Percentiles rank a stretch among this genome's conserved stretches.
Conservation (phyloP, 2,888 invertebrate species). For the Philereme vetulata region DNA sequence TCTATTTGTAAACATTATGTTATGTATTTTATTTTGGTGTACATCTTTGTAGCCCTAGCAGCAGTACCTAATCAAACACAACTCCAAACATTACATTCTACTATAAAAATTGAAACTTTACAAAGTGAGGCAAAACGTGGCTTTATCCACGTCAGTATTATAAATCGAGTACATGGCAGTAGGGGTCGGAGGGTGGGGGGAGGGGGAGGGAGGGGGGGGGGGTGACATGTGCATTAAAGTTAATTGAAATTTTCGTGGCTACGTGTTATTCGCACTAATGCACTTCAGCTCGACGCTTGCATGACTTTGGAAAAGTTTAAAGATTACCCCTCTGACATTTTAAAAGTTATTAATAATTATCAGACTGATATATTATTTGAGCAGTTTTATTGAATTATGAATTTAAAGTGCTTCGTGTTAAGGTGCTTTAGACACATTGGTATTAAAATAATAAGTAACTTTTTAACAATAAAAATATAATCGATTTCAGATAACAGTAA, state of each 20-base stretch:
- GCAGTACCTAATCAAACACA: too few species aligned
- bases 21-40: too few species aligned
- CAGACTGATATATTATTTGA: too few species aligned
- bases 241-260: constrained; percentile 79
- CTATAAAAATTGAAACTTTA: constrained; percentile 20
- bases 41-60: too few species aligned
- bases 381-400: too few species aligned
- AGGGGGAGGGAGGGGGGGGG: constrained; percentile 37
- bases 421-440: too few species aligned
- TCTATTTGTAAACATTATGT: too few species aligned
- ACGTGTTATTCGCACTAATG: constrained; percentile 74
- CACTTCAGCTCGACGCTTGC: constrained; percentile 63
- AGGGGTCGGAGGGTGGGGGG: neutral
- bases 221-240: constrained; percentile 71
- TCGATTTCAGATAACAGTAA: too few species aligned
- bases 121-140: constrained; percentile 59
- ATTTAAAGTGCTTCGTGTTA: too few species aligned
- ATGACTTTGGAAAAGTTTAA: constrained; percentile 47
- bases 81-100: too few species aligned
- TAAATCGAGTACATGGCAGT: constrained; percentile 57
- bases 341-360: constrained; percentile 9
- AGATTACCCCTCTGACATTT: constrained; percentile 31
- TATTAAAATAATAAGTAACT: too few species aligned
- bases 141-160: constrained; percentile 64
- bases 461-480: too few species aligned